Evolutionary conservation across 2,888 invertebrate species (phyloP), one percentile per base, ranked within the genome.

Genomic region (Deilephila elpenor): DNA sequence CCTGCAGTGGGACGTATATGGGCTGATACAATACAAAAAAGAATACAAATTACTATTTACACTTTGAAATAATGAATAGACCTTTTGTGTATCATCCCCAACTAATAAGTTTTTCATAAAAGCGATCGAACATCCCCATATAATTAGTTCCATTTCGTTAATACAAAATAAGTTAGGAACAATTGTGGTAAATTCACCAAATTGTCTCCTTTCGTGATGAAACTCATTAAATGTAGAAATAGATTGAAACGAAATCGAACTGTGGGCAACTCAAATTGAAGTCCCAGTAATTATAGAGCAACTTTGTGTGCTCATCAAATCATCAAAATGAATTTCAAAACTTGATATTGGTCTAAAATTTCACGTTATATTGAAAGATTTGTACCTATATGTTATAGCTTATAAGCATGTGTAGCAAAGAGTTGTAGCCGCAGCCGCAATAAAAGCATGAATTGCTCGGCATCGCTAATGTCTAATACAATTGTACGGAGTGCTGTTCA

Each of bases 401-500:
- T 25, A 17, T 56, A 80, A 70, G 17, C 20, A 71, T 74, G 72
- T 67, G 71, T 67, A 29, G 29, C 56, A 51, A 74, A 56, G 61
- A 61, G 76, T 67, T 67, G 67, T 51, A 44, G 25, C 67, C 72
- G 80, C 79, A 64, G 44, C 67, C 72, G 80, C 79, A 85, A 85
- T 82, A 85, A 82, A 83, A 84, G 84, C 83, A 78, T 81, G 84
- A 83, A 84, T 82, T 79, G 79, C 80, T 78, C 79, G 80, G 84
- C 84, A 83, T 84, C 85, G 84, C 89, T 89, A 86, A 88, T 90
- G 89, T 90, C 86, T 91, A 89, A 92, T 89, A 88, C 88, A 89
- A 90, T 91, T 90, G 89, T 86, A 83, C 84, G 82, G 85, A 89
- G 88, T 84, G 86, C 85, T 88, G 86, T 83, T 86, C 88, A 86